Conservation (phyloP, 2,888 invertebrate species). For the Meloe dianella region DNA sequence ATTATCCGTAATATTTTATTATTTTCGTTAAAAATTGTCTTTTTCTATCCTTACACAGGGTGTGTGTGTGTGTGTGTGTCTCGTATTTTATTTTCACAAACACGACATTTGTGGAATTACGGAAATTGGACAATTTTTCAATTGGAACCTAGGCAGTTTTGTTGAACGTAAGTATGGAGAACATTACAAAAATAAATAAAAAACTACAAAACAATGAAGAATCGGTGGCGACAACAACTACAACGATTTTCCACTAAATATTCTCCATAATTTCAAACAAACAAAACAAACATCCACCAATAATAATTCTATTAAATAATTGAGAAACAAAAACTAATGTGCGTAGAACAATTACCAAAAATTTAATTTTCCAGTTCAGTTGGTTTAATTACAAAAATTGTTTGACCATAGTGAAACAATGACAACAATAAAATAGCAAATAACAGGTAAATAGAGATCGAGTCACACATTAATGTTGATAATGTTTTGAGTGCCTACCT, state of each 20-base stretch:
- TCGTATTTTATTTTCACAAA: constrained; percentile 4
- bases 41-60: neutral
- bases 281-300: too few species aligned
- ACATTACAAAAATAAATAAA: neutral
- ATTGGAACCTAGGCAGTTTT: constrained; percentile 14
- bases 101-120: constrained; percentile 5
- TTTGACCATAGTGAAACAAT: constrained; percentile 11
- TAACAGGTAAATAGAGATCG: neutral
- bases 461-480: neutral
- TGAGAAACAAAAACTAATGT: constrained; percentile 57
- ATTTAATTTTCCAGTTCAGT: constrained; percentile 59
- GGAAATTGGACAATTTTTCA: constrained; percentile 10
- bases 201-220: too few species aligned
- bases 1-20: constrained; percentile 1
- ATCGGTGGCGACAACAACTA: too few species aligned
- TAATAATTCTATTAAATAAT: too few species aligned
- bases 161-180: neutral
- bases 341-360: constrained; percentile 57
- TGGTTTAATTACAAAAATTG: constrained; percentile 57
- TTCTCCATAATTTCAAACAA: too few species aligned
- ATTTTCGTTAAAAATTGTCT: constrained; percentile 1
- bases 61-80: too few species aligned
- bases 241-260: too few species aligned
- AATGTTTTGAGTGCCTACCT: constrained; percentile 6
- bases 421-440: neutral